Evolutionary conservation across 30 jellyfish, hydroid and myxozoan species (phyloP).

Genomic region (Catostylus mosaicus): DNA sequence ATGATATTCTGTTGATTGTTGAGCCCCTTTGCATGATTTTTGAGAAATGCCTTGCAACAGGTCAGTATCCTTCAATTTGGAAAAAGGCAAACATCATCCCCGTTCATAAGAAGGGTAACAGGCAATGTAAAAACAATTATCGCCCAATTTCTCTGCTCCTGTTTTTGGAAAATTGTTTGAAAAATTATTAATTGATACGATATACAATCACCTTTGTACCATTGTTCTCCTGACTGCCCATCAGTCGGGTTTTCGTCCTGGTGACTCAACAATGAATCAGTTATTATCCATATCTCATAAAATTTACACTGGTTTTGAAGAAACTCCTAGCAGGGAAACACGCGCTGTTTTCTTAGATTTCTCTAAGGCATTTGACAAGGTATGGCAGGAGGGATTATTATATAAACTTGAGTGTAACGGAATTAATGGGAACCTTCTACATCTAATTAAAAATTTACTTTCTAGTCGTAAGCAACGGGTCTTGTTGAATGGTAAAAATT

Average conservation of each 20-base stretch:
- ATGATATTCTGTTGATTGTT: no score
- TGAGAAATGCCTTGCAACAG: conserved; percentile 31
- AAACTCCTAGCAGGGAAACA: conserved; percentile 44
- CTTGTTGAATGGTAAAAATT: conserved; percentile 38
- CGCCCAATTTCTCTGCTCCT: conserved; percentile 57
- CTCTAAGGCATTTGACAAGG: conserved; percentile 60
- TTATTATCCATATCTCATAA: conserved; percentile 40
- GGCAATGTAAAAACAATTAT: conserved; percentile 34
- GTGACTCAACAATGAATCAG: conserved; percentile 46
- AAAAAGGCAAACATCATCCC: conserved; percentile 59
- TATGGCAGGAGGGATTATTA: conserved; percentile 50
- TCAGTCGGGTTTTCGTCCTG: conserved; percentile 58
- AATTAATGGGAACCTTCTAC: conserved; percentile 10
- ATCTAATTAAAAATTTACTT: conserved; percentile 5
- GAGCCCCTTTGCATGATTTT: conserved; percentile 53
- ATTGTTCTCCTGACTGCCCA: conserved; percentile 46
- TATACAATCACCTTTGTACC: conserved; percentile 47
- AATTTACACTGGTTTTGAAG: conserved; percentile 54
- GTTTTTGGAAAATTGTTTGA: conserved; percentile 72
- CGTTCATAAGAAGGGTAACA: conserved; percentile 57
- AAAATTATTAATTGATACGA: conserved; percentile 49
- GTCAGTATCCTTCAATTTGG: conserved; percentile 42
- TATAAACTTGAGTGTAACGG: conserved; percentile 42
- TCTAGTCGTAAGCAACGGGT: conserved; percentile 35
- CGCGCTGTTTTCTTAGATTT: conserved; percentile 55